A percentile compares a stretch with the other conserved stretches of the same genome.
phyloP scores from a whole-genome alignment of 2,888 invertebrate genomes.

The Dromius quadrimaculatus region DNA sequence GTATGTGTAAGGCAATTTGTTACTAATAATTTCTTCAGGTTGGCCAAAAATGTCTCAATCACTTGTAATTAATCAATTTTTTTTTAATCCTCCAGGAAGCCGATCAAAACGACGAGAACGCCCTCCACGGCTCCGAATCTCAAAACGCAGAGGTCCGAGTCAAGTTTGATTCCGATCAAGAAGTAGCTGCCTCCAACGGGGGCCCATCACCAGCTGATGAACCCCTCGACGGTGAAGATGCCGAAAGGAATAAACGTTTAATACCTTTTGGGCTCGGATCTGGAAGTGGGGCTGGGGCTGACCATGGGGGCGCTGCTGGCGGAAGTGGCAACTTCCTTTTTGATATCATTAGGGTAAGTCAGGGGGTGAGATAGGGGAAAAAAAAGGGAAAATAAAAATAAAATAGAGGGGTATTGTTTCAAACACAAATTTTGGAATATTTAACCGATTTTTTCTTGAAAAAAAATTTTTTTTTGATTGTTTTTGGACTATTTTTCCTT shows the following conservation, averaged over 20 bases:
- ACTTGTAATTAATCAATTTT: neutral
- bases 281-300: conserved; percentile 61
- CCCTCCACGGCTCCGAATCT: conserved; percentile 71
- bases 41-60: neutral
- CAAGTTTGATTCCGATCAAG: conserved; percentile 63
- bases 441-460: no score
- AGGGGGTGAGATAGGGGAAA: neutral
- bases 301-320: conserved; percentile 68
- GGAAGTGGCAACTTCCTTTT: conserved; percentile 91
- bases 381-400: no score
- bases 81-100: conserved; percentile 58
- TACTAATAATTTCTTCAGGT: neutral
- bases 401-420: neutral
- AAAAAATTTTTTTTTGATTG: no score
- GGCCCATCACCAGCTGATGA: conserved; percentile 78
- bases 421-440: neutral
- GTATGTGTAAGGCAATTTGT: no score
- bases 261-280: conserved; percentile 73
- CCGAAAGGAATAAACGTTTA: conserved; percentile 86
- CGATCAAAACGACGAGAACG: conserved; percentile 68
- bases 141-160: conserved; percentile 73
- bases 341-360: conserved; percentile 89
- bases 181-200: conserved; percentile 69
- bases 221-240: conserved; percentile 78
- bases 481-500: no score